Conservation (phyloP, 2,113 vertebrate species). For the Oxyura jamaicensis region DNA sequence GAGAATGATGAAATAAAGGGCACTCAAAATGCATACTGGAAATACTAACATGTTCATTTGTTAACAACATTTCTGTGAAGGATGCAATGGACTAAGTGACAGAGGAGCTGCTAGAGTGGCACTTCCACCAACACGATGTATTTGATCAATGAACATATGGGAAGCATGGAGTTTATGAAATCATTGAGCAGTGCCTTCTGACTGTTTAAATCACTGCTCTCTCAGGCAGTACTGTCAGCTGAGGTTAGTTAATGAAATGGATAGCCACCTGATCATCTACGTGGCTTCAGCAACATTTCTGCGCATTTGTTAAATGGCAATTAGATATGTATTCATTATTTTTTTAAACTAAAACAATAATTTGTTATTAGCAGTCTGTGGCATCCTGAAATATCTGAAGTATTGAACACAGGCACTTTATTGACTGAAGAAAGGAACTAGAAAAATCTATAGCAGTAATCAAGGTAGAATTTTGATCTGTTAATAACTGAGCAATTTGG, state of each 20-base stretch:
- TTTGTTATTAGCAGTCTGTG: background rate
- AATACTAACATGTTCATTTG: background rate
- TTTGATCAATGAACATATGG: accelerated
- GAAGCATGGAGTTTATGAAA: background rate
- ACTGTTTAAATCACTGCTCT: background rate
- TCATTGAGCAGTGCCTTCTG: background rate
- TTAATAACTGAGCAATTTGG: background rate
- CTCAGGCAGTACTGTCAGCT: background rate
- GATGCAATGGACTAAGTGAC: background rate
- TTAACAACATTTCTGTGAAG: background rate
- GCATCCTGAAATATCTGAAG: background rate
- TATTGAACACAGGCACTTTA: background rate
- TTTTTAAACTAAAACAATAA: background rate
- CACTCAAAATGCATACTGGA: background rate
- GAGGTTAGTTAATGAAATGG: background rate
- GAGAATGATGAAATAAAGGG: background rate
- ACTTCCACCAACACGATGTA: accelerated
- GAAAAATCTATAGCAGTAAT: background rate
- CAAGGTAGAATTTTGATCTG: background rate
- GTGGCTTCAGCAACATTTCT: background rate
- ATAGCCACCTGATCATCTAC: background rate
- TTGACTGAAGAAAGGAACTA: background rate
- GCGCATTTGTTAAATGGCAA: background rate
- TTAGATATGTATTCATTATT: background rate
- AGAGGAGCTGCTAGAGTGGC: background rate